Percentiles rank a stretch among this genome's conserved stretches.
Evolutionary conservation across 2,888 invertebrate species (phyloP).

Genomic region (Drepanosiphum platanoidis): DNA sequence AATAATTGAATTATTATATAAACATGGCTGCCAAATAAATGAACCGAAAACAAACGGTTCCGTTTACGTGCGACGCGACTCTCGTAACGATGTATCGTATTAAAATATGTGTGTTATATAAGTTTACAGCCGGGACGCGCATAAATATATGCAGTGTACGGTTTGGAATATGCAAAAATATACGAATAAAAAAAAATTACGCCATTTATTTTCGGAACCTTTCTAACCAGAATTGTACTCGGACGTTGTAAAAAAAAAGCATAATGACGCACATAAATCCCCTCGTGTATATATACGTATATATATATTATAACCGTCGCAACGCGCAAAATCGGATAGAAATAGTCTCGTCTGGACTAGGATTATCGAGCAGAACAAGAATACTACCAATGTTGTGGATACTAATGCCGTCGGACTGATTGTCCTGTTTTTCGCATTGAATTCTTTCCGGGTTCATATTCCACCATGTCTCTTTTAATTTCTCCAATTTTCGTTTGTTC

Average conservation of each 20-base stretch:
- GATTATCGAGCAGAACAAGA: too few relatives aligned
- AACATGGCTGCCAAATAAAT: too few relatives aligned
- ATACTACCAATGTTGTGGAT: conserved; percentile 94
- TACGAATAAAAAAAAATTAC: neutral
- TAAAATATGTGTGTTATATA: neutral
- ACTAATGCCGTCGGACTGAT: conserved; percentile 96
- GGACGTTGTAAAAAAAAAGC: too few relatives aligned
- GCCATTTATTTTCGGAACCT: neutral
- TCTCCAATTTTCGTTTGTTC: conserved; percentile 92
- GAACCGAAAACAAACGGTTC: too few relatives aligned
- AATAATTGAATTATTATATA: too few relatives aligned
- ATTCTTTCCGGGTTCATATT: conserved; percentile 81
- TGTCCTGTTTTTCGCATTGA: conserved; percentile 86
- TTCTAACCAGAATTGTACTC: neutral
- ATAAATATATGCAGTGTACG: neutral
- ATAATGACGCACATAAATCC: too few relatives aligned
- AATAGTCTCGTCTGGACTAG: too few relatives aligned
- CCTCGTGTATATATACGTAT: neutral
- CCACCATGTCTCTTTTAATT: conserved; percentile 97
- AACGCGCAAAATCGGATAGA: too few relatives aligned
- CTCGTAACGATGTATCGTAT: neutral
- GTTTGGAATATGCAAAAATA: too few relatives aligned
- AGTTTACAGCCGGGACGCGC: neutral
- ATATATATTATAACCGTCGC: too few relatives aligned
- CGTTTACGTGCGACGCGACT: neutral